Base-by-base conservation (phyloP, 2,113 vertebrate species). In the Hypocryptadius cinnamomeus region DNA sequence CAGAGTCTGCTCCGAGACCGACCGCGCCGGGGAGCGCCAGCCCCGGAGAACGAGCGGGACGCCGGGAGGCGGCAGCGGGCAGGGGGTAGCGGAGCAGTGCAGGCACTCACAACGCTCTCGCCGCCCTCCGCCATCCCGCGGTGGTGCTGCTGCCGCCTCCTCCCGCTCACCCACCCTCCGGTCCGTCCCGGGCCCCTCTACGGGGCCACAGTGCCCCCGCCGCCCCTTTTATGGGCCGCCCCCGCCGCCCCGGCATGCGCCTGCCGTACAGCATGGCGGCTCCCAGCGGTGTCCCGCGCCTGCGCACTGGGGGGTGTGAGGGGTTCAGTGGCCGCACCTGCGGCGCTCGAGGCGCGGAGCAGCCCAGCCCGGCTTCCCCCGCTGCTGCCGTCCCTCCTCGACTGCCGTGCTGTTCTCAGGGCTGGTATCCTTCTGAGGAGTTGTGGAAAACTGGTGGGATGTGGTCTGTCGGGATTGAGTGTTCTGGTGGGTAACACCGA, bases 71-170 rank as follows among this genome's bases (percentile, higher is more conserved):
- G 5, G 47, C 54, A 45, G 65, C 8, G 2, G 16, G 15, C 24
- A 30, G 13, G 1, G 35, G 28, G 9, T 33, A 70, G n/a, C 39
- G 4, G 69, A 51, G 60, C 15, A 15, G 35, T 68, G 59, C 59
- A 42, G 40, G 37, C 70, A 96, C 96, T 96, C 93, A 96, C 96
- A 70, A 85, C 5, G 3, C 23, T 42, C 63, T 95, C 74, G 27
- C 87, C 93, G 11, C 96, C 87, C 93, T 95, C 94, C 45, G 96
- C 94, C 95, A 96, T 96, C 3, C 42, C 83, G 64, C 50, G 8
- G 17, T 20, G 2, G 42, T 23, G 1, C 3, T 8, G 14, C 76
- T 24, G 2, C 35, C 31, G 1, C 37, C 69, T 30, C 40, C 74
- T 21, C 59, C 40, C 24, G 15, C 17, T 63, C 60, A 14, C 68